These are phyloP conservation scores for Mirounga angustirostris DNA, from an alignment of 2,113 vertebrate genomes.

Conservation along the genomic window DNA sequence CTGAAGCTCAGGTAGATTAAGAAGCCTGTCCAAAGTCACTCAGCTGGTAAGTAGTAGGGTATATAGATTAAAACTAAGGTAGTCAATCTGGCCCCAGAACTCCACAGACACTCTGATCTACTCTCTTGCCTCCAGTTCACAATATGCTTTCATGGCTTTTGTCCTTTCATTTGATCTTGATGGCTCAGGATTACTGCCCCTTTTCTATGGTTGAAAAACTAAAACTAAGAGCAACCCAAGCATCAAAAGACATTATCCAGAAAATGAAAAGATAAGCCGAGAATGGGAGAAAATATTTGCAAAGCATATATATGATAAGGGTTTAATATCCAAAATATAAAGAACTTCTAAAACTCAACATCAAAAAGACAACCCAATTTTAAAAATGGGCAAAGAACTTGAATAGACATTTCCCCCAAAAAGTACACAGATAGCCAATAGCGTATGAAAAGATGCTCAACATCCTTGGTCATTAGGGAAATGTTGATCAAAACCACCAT, in stretches of 20 bases:
- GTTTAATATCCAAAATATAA: conserved; percentile 46
- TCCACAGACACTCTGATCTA: not conserved
- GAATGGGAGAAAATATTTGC: conserved; percentile 38
- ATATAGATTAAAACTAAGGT: not conserved
- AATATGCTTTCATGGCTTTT: not conserved
- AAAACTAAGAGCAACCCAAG: conserved; percentile 39
- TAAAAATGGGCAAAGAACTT: not conserved
- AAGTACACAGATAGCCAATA: not conserved
- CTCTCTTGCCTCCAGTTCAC: not conserved
- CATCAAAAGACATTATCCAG: conserved; percentile 46
- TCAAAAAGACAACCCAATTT: not conserved
- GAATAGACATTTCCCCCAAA: conserved; percentile 11
- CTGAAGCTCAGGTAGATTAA: conserved; percentile 9
- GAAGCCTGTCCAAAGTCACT: not conserved
- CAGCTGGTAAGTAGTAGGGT: not conserved
- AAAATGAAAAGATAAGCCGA: conserved; percentile 29
- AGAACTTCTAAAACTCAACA: conserved; percentile 11
- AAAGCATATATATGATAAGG: not conserved
- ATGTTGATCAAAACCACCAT: conserved; percentile 5
- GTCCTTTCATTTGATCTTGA: conserved; percentile 8
- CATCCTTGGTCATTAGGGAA: conserved; percentile 19
- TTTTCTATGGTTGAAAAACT: conserved; percentile 40
- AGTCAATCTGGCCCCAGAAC: not conserved
- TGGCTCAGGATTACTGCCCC: not conserved
- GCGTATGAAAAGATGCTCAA: conserved; percentile 2